Conservation (phyloP, 1,140 invertebrate species). For the Achatina immaculata region DNA sequence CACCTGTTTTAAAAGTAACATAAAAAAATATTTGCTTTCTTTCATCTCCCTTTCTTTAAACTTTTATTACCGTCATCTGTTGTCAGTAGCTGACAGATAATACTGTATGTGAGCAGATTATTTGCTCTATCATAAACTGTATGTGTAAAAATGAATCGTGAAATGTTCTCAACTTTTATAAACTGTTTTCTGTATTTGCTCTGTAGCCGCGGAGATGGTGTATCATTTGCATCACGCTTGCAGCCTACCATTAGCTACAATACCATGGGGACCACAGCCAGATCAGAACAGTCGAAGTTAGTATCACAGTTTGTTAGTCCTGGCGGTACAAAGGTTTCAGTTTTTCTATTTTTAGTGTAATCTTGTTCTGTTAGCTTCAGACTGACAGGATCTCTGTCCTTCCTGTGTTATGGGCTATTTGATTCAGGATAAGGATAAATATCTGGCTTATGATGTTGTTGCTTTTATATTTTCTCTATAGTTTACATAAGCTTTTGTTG, state of each 20-base stretch:
- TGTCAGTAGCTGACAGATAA: no score
- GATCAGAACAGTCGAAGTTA: slow-evolving; percentile 47
- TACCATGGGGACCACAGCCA: slow-evolving; percentile 86
- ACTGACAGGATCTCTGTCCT: no score
- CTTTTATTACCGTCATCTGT: no score
- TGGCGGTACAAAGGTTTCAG: background rate
- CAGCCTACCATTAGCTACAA: slow-evolving; percentile 79
- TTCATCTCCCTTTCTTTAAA: no score
- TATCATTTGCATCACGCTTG: slow-evolving; percentile 84
- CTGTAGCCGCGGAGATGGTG: slow-evolving; percentile 88
- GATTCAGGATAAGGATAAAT: background rate
- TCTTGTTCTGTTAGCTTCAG: no score
- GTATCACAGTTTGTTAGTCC: background rate
- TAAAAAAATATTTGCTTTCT: no score
- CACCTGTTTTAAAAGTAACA: no score
- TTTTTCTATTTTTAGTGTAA: background rate
- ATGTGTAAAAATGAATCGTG: background rate
- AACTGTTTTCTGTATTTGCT: slow-evolving; percentile 41
- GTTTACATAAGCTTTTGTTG: no score
- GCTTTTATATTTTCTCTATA: background rate
- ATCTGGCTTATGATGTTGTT: background rate
- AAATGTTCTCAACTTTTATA: no score
- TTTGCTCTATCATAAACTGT: no score
- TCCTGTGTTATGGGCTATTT: no score
- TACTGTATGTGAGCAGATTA: no score